Conservation (phyloP, 1,140 invertebrate genomes). For the Heterodera carotae region DNA sequence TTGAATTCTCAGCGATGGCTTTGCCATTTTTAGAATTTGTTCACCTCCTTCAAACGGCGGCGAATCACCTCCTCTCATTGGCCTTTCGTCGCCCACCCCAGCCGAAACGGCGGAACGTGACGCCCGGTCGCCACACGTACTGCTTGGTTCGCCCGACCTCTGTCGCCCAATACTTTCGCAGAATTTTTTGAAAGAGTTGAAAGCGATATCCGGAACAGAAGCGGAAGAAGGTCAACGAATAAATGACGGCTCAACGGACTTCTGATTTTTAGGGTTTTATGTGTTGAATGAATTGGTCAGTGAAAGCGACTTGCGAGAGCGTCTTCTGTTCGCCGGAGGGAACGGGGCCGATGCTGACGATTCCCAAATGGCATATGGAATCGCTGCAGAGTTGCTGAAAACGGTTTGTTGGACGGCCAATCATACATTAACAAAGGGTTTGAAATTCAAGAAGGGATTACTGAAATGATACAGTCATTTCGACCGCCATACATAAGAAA, state of each 20-base stretch:
- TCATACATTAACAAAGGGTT: too few relatives aligned
- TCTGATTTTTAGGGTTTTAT: background rate
- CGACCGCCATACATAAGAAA: too few relatives aligned
- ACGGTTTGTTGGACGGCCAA: background rate
- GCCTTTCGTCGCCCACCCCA: background rate
- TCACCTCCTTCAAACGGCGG: background rate
- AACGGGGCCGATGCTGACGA: slow-evolving; percentile 9
- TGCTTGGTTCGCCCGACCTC: slow-evolving; percentile 28
- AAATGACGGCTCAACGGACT: background rate
- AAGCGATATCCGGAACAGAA: slow-evolving; percentile 19
- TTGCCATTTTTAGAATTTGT: background rate
- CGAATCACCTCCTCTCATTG: background rate
- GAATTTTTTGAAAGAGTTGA: slow-evolving; percentile 39
- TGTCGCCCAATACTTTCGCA: slow-evolving; percentile 46
- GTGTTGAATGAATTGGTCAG: slow-evolving; percentile 36
- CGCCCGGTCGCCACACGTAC: slow-evolving; percentile 21
- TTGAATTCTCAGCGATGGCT: background rate
- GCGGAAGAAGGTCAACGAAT: slow-evolving; percentile 18
- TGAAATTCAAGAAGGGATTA: too few relatives aligned
- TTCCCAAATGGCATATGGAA: slow-evolving; percentile 1
- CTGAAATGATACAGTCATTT: too few relatives aligned
- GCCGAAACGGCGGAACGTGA: background rate
- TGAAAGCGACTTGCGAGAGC: slow-evolving; percentile 54
- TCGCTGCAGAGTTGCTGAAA: slow-evolving; percentile 18
- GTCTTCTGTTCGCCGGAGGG: slow-evolving; percentile 24